Conservation (phyloP, 2,888 invertebrate species). For the Stomorhina lunata region DNA sequence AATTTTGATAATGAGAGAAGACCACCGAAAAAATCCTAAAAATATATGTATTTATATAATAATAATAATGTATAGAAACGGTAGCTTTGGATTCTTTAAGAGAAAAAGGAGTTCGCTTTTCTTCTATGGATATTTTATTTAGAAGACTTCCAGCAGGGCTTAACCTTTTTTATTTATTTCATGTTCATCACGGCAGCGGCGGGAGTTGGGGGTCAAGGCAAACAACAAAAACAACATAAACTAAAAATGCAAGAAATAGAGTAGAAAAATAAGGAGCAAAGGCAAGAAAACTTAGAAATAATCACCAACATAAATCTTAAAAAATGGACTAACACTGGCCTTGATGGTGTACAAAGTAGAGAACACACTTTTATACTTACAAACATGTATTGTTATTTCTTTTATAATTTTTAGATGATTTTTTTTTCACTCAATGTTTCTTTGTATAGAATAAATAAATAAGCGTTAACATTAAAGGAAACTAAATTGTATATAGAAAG, state of each 20-base stretch:
- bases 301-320: constrained; percentile 74
- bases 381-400: constrained; percentile 29
- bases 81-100: constrained; percentile 11
- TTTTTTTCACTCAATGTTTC: constrained; percentile 20
- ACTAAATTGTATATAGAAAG: constrained; percentile 45
- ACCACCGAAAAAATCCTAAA: constrained; percentile 28
- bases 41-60: not conserved
- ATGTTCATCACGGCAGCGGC: not conserved
- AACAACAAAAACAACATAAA: too few species aligned
- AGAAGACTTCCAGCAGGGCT: constrained; percentile 47
- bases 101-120: constrained; percentile 28
- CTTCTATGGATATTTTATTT: constrained; percentile 27
- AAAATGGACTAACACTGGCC: constrained; percentile 62
- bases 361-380: not conserved
- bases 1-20: constrained; percentile 56
- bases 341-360: too few species aligned
- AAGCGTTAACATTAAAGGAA: constrained; percentile 33
- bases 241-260: constrained; percentile 20
- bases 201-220: not conserved
- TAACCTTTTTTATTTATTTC: constrained; percentile 39
- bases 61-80: constrained; percentile 9
- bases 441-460: constrained; percentile 3
- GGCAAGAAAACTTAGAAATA: constrained; percentile 72
- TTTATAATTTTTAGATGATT: not conserved
- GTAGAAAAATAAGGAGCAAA: constrained; percentile 28